phyloP scores from a whole-genome alignment of 2,797 vertebrate species.

The Apogon talboti region DNA sequence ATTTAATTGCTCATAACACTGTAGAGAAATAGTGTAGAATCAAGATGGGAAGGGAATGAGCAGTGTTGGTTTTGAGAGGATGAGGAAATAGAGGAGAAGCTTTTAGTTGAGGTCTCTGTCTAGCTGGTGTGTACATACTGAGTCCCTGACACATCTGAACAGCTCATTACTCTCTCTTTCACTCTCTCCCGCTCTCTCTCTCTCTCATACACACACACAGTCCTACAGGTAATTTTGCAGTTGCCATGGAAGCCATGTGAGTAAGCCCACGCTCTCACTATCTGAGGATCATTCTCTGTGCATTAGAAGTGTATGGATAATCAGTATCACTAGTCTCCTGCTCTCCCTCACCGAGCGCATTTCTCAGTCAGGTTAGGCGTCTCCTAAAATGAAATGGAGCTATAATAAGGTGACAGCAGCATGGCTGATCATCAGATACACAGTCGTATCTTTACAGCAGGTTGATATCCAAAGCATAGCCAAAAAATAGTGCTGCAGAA shows the following conservation, averaged over 20 bases:
- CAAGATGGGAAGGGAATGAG: neutral
- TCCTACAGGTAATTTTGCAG: constrained; percentile 71
- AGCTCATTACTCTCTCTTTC: constrained; percentile 44
- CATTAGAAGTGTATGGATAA: constrained; percentile 17
- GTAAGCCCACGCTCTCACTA: constrained; percentile 60
- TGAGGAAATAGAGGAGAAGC: neutral
- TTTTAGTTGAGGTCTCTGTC: constrained; percentile 2
- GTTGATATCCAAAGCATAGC: neutral
- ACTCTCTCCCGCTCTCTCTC: constrained; percentile 3
- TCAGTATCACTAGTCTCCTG: neutral
- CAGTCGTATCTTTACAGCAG: neutral
- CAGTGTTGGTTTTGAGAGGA: constrained; percentile 1
- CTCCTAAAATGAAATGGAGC: neutral
- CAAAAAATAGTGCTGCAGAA: neutral
- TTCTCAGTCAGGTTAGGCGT: neutral
- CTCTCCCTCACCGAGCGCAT: too few relatives aligned
- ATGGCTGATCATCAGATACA: neutral
- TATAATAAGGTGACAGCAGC: neutral
- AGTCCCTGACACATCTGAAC: constrained; percentile 53
- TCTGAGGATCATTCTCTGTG: constrained; percentile 29
- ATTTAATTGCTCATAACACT: neutral
- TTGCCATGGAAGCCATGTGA: constrained; percentile 75
- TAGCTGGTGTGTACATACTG: constrained; percentile 24
- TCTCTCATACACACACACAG: constrained; percentile 13
- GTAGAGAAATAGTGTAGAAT: neutral